Percentiles rank a stretch among this genome's conserved stretches.
Evolutionary conservation across 2,888 invertebrate genomes (phyloP).

Genomic region (Meta bourneti): DNA sequence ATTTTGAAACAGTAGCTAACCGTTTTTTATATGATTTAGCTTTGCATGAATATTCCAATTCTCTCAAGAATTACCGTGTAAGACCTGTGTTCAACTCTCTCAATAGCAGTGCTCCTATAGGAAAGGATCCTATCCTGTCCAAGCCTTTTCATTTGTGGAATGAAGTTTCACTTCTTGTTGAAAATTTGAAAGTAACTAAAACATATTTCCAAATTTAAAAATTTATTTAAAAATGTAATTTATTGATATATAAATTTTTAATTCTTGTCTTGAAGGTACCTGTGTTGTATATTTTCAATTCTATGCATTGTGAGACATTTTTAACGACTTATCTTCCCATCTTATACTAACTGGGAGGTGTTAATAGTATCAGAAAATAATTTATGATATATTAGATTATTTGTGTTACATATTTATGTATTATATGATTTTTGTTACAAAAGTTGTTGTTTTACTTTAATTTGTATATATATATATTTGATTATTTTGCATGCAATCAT

Average conservation of each 20-base stretch:
- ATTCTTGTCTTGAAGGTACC: background rate
- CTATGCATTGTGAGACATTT: background rate
- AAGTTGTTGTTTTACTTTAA: no score
- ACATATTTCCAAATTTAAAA: background rate
- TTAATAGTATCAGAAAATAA: no score
- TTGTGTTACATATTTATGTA: no score
- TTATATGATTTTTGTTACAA: no score
- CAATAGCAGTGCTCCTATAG: background rate
- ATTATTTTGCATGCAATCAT: no score
- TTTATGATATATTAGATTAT: no score
- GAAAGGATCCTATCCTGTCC: background rate
- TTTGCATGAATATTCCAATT: slow-evolving; percentile 1
- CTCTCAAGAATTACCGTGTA: background rate
- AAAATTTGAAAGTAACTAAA: background rate
- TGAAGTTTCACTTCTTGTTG: background rate
- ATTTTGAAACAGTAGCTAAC: slow-evolving; percentile 4
- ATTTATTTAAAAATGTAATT: background rate
- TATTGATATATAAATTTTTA: background rate
- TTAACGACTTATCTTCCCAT: background rate
- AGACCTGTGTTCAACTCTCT: background rate
- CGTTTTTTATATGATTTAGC: slow-evolving; percentile 1
- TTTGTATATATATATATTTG: no score
- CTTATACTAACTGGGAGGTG: background rate
- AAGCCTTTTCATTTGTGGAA: background rate
- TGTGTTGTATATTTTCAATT: background rate